Percentiles rank a stretch among this genome's conserved stretches.
Conservation (phyloP, 2,797 vertebrate genomes). For the Sitta carolinensis region DNA sequence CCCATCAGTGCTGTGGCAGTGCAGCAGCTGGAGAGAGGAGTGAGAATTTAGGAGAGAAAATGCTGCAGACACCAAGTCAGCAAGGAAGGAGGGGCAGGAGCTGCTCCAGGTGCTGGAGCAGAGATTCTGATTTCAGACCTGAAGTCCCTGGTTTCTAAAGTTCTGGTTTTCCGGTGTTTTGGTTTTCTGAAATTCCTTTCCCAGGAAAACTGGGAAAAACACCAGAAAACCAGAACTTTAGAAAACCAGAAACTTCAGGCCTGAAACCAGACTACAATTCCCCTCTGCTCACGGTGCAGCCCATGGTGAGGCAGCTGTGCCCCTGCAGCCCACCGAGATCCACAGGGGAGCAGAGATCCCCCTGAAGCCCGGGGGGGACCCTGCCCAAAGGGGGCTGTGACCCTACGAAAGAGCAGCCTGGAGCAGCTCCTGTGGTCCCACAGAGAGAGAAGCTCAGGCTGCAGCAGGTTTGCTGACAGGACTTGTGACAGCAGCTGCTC, state of each 20-base stretch:
- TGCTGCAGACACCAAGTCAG: background rate
- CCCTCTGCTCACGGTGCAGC: background rate
- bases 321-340: background rate
- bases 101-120: background rate
- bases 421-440: background rate
- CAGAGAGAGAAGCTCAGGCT: background rate
- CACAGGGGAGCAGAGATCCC: background rate
- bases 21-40: background rate
- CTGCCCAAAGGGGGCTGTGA: background rate
- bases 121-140: background rate
- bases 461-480: background rate
- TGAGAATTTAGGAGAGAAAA: background rate
- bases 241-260: no score
- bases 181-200: no score
- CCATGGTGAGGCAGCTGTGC: background rate
- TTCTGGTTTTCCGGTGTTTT: no score
- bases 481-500: background rate
- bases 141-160: no score
- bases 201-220: no score
- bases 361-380: background rate
- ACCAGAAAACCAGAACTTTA: no score
- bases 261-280: no score
- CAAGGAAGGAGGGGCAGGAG: background rate
- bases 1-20: fast-evolving
- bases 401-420: background rate